These are phyloP conservation scores for Hemicentrotus pulcherrimus DNA, from an alignment of 35 echinoderm and acorn worm species.

Conservation along the genomic window DNA sequence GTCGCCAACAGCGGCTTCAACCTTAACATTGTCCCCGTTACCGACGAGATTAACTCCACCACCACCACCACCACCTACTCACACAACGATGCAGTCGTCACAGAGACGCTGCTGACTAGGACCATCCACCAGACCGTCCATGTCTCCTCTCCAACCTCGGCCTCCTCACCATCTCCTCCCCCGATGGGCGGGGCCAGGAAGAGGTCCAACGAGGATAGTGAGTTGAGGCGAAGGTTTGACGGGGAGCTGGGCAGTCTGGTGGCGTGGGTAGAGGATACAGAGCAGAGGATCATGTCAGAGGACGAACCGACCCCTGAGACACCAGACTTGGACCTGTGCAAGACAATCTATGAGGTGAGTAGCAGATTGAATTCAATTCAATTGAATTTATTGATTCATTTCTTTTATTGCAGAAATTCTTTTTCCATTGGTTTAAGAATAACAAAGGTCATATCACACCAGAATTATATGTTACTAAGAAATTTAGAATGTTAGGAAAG, in stretches of 20 bases:
- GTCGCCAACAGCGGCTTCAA: conserved; percentile 71
- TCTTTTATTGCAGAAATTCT: too few species aligned
- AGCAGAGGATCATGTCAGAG: conserved; percentile 70
- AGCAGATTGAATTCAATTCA: not conserved
- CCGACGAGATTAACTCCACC: conserved; percentile 58
- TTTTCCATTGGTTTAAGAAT: too few species aligned
- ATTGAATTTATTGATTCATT: too few species aligned
- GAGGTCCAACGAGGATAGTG: conserved; percentile 68
- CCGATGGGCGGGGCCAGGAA: conserved; percentile 43
- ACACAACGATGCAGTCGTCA: conserved; percentile 50
- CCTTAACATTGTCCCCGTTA: conserved; percentile 55
- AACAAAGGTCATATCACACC: too few species aligned
- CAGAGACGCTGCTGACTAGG: conserved; percentile 71
- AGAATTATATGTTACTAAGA: too few species aligned
- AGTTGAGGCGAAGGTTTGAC: conserved; percentile 88
- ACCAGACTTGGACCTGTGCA: conserved; percentile 79
- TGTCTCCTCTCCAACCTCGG: conserved; percentile 37
- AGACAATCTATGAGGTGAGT: conserved; percentile 86
- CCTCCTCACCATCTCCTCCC: not conserved
- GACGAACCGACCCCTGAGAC: conserved; percentile 73
- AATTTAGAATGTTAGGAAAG: too few species aligned
- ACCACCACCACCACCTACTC: conserved; percentile 59
- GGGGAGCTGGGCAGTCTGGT: conserved; percentile 92
- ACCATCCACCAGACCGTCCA: conserved; percentile 78
- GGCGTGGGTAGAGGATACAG: conserved; percentile 90